Evolutionary conservation across 2,797 vertebrate genomes (phyloP), one percentile per base, ranked within the genome.

Genomic region (Rhyacichthys aspro): DNA sequence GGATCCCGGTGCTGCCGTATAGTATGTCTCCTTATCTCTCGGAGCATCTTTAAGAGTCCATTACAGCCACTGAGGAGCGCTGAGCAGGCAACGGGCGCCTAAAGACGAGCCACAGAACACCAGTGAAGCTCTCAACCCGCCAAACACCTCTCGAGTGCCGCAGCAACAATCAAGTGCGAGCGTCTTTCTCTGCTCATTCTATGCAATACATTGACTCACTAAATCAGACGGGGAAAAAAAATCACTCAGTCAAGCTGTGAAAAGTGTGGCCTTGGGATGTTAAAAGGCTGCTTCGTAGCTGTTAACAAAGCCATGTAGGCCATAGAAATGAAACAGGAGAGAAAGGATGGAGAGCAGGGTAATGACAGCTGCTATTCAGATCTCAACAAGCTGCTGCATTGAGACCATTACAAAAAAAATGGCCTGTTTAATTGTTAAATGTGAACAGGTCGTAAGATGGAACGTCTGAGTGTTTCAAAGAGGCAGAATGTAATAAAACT

Each of bases 21-120:
- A 83, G 78, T 66, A 80, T 90, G 81, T 91, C 85, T 76, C 79
- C 73, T 88, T 91, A 89, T 90, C 90, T 74, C 53, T 0, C 41
- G 0, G 66, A 68, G 83, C 76, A 88, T 88, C 87, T 86, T 75
- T 54, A 53, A 88, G 86, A 85, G 81, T 89, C 86, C 79, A 84
- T 91, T 90, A 89, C 88, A 89, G 72, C 70, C 59, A 72, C 23
- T 8, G 50, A 53, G 76, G 81, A 64, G 85, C 52, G 34, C 33
- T 58, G 10, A 52, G 59, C 18, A 43, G 43, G 55, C 44, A 39
- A 70, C 50, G 38, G n/a, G 32, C 83, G 76, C 86, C 85, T 85
- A 79, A 68, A 76, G 77, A 84, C 53, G 79, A 79, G 79, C 76
- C 2, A 65, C 8, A 61, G 50, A 11, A 74, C 79, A 81, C 78